phyloP scores from a whole-genome alignment of 2,113 vertebrate species.

The Aegithalos caudatus region DNA sequence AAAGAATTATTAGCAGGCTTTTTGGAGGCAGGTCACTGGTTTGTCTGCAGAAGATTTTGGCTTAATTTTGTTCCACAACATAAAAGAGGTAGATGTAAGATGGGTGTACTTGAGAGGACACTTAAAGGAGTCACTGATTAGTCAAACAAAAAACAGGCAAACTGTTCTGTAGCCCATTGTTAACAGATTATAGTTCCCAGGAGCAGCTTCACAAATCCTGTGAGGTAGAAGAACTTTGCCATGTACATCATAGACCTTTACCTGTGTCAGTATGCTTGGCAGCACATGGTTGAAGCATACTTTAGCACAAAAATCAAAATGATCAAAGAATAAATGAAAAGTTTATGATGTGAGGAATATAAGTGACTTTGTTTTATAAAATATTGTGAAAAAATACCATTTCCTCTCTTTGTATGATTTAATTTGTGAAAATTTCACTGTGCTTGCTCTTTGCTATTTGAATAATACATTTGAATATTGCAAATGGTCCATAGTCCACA shows the following conservation, averaged over 20 bases:
- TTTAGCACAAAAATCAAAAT: neutral
- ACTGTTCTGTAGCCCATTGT: neutral
- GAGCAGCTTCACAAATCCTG: neutral
- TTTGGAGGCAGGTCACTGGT: neutral
- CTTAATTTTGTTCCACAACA: neutral
- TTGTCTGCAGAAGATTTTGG: neutral
- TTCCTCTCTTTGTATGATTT: neutral
- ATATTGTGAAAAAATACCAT: neutral
- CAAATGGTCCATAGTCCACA: neutral
- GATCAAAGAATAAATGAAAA: neutral
- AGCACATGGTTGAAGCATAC: neutral
- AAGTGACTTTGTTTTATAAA: neutral
- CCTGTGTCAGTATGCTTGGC: neutral
- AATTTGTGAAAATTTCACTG: neutral
- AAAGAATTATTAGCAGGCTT: neutral
- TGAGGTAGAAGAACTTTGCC: neutral
- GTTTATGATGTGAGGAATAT: neutral
- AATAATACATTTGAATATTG: neutral
- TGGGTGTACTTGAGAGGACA: neutral
- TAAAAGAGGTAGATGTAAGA: neutral
- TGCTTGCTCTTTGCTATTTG: neutral
- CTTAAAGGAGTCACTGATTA: neutral
- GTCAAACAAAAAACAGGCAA: neutral
- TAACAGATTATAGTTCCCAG: neutral
- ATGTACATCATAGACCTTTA: neutral